Evolutionary conservation across 2,888 invertebrate species (phyloP).

Genomic region (Pachycephus smyrnensis): DNA sequence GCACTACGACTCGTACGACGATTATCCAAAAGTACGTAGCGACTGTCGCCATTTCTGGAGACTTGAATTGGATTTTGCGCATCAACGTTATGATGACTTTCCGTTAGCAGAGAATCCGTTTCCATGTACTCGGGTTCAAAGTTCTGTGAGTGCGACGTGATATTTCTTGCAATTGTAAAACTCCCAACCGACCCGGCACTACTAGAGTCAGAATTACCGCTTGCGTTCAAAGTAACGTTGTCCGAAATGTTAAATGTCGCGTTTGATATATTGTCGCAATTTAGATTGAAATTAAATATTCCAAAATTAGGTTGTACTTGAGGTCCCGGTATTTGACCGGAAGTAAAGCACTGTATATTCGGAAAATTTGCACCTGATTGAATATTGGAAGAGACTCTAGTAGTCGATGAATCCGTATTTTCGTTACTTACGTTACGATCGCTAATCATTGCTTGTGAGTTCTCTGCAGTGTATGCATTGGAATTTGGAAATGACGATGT

Average conservation of each 20-base stretch:
- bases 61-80: slow-evolving; percentile 17
- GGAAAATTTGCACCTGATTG: slow-evolving; percentile 15
- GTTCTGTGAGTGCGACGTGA: slow-evolving; percentile 22
- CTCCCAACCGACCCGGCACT: slow-evolving; percentile 17
- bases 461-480: neutral
- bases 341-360: slow-evolving; percentile 21
- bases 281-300: slow-evolving; percentile 14
- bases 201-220: slow-evolving; percentile 14
- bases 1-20: neutral
- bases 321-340: slow-evolving; percentile 28
- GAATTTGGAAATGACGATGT: neutral
- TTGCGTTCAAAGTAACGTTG: slow-evolving; percentile 16
- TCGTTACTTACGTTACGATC: slow-evolving; percentile 16
- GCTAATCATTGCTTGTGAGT: neutral
- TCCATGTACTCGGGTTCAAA: slow-evolving; percentile 40
- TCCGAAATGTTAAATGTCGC: slow-evolving; percentile 17
- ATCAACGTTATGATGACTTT: slow-evolving; percentile 20
- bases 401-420: slow-evolving; percentile 19
- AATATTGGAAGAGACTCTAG: slow-evolving; percentile 20
- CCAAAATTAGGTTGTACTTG: slow-evolving; percentile 26
- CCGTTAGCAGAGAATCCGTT: slow-evolving; percentile 36
- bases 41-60: slow-evolving; percentile 23
- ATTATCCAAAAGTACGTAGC: slow-evolving; percentile 21
- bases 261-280: slow-evolving; percentile 14
- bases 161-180: slow-evolving; percentile 14